Base-by-base conservation (phyloP, 2,113 vertebrate species). In the Cyanoderma ruficeps region DNA sequence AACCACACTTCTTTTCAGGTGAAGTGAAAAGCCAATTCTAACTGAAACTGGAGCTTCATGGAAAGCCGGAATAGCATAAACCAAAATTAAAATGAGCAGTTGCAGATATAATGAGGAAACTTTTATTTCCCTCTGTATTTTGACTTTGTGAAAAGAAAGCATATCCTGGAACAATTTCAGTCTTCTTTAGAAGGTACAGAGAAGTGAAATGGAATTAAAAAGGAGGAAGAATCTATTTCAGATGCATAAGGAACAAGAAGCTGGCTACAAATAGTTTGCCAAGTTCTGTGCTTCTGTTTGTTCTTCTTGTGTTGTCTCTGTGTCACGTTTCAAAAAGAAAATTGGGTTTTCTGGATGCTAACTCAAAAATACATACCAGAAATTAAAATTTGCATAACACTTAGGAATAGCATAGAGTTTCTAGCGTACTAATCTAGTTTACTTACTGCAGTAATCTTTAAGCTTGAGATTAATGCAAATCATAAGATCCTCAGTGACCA, bases 401-500 rank as follows among this genome's bases (percentile, higher is more conserved):
- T 69, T 87, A 76, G 22, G 30, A 80, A 67, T 52, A 83, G 28
- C 61, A 21, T 83, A 75, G 25, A 86, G 41, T 87, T 97, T 93
- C 74, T 64, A 21, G 44, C 35, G 86, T 90, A 50, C 49, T 50
- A 50, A 50, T 50, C 49, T 50, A 50, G 49, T 50, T 50, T 50
- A 27, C 25, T 50, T 27, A 27, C 14, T 50, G 25, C 25, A 50
- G 24, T 50, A 50, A 50, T 50, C 42, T 80, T 94, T 89, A 93
- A 87, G 3, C 41, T 91, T 78, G 61, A 90, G 91, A 83, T 97
- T 95, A 97, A 91, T 96, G 91, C 92, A 96, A 83, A 96, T 96
- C 53, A 61, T 75, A 89, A 91, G 78, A 89, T 93, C 52, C 37
- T 96, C 35, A 22, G 37, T 90, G 74, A 75, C 68, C 50, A 65